Percentiles rank a stretch among this genome's conserved stretches.
These are phyloP conservation scores for Aphelinus certus DNA, from an alignment of 1,140 invertebrate genomes.

Conservation along the genomic window DNA sequence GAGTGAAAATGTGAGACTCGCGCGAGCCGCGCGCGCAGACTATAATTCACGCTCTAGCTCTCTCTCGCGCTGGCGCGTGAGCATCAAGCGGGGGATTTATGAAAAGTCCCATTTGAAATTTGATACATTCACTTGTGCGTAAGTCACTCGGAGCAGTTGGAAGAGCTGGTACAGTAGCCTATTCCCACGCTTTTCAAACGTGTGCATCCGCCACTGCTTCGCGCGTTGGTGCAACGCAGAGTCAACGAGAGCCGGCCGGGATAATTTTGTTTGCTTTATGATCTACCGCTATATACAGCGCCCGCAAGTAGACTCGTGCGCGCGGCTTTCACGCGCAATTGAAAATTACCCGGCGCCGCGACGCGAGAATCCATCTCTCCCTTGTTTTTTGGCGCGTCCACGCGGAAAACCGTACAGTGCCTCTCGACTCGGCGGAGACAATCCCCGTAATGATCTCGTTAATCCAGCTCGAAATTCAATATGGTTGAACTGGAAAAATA, in stretches of 20 bases:
- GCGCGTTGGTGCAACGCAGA: too few relatives aligned
- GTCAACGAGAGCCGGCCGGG: constrained; percentile 5
- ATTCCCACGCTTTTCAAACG: constrained; percentile 6
- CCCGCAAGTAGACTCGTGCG: neutral
- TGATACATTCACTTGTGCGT: neutral
- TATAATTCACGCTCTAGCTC: neutral
- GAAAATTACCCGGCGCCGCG: constrained; percentile 6
- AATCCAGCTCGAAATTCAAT: too few relatives aligned
- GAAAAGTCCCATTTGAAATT: constrained; percentile 11
- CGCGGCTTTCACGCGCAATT: constrained; percentile 19
- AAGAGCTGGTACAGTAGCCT: neutral
- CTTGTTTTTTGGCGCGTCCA: too few relatives aligned
- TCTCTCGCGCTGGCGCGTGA: neutral
- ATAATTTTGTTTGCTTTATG: constrained; percentile 33
- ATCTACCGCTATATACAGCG: constrained; percentile 2
- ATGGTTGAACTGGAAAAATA: constrained; percentile 4
- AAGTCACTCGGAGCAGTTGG: neutral
- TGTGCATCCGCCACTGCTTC: neutral
- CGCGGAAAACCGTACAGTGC: too few relatives aligned
- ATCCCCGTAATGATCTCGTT: too few relatives aligned
- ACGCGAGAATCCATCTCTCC: too few relatives aligned
- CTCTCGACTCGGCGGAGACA: too few relatives aligned
- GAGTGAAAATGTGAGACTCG: too few relatives aligned
- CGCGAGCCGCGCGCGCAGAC: too few relatives aligned
- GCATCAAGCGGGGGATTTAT: constrained; percentile 7